These are phyloP conservation scores for Parapsyche elsis DNA, from an alignment of 1,140 invertebrate species.

Conservation along the genomic window DNA sequence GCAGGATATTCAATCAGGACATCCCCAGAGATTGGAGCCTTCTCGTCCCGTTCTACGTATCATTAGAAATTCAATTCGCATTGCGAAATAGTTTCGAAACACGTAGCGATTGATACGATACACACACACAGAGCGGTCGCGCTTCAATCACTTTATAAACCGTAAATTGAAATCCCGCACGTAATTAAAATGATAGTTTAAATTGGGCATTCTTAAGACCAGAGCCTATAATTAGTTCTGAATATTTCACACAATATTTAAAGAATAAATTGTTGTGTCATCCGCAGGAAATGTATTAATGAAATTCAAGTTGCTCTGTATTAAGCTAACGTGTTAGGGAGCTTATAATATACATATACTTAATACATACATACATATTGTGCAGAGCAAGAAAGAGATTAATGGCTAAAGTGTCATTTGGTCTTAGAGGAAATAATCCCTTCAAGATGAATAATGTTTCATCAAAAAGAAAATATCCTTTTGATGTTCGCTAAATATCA, in stretches of 20 bases:
- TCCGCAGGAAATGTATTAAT: not conserved
- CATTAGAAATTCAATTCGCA: conserved; percentile 9
- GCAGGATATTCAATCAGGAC: not conserved
- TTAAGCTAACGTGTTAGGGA: not conserved
- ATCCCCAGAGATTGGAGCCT: not conserved
- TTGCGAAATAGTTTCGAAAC: not conserved
- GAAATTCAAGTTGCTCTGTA: not conserved
- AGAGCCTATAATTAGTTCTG: too few species aligned
- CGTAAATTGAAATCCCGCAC: too few species aligned
- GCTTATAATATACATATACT: not conserved
- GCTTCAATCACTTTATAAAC: too few species aligned
- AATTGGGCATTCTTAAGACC: too few species aligned
- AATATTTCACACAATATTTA: too few species aligned
- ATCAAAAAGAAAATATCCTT: conserved; percentile 4
- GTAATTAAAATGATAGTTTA: too few species aligned
- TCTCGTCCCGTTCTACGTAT: not conserved
- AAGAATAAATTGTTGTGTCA: too few species aligned
- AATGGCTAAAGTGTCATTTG: conserved; percentile 7
- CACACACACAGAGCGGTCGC: too few species aligned
- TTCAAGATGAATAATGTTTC: conserved; percentile 5
- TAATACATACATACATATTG: too few species aligned
- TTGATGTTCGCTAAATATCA: too few species aligned
- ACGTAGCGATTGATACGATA: not conserved
- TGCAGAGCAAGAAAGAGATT: conserved; percentile 7
- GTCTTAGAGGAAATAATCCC: conserved; percentile 17